Base-by-base conservation (phyloP, 1,140 invertebrate species). In the Drosophila bifasciata region DNA sequence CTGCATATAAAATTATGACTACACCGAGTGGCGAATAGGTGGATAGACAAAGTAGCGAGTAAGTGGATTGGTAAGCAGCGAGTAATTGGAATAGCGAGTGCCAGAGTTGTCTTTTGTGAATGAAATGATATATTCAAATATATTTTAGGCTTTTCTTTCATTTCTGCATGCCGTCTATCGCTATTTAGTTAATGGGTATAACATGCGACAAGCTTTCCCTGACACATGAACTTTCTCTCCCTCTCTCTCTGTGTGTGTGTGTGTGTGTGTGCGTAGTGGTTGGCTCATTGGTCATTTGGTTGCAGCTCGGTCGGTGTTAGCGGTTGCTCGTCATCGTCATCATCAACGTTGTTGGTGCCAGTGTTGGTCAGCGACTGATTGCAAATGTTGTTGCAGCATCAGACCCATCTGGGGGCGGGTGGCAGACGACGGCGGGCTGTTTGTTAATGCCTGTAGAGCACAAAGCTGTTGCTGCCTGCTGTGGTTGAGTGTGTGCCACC, bases 251-350 rank as follows among this genome's bases (percentile, higher is more conserved):
- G 23, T 56, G 45, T 19, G 25, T 43, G 44, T n/a, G 7, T 9
- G 15, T 49, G 15, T 49, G 39, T 73, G 68, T 73, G 59, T 23
- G 76, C 58, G 57, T 48, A 79, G 79, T 84, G 79, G 79, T 79
- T 79, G 79, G 79, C 70, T 84, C 79, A 83, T 83, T 84, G 79
- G 79, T 83, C 70, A 81, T 83, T 84, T 76, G 79, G 79, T 83
- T 84, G 79, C 79, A 59, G 62, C 79, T 84, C 75, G 75, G 79
- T 84, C 59, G 79, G 71, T 84, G 79, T 83, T 84, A 83, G 79
- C 71, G 76, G 79, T 80, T 66, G 71, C 67, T 66, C 71, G 59
- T 79, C 70, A 67, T 68, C 76, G 70, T 83, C 78, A 57, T 77
- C 79, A 63, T 69, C 73, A 72, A 51, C 32, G 39, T 25, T 69